Evolutionary conservation across 2,888 invertebrate genomes (phyloP), one percentile per base, ranked within the genome.

Genomic region (Lepidocyrtinus sp.): DNA sequence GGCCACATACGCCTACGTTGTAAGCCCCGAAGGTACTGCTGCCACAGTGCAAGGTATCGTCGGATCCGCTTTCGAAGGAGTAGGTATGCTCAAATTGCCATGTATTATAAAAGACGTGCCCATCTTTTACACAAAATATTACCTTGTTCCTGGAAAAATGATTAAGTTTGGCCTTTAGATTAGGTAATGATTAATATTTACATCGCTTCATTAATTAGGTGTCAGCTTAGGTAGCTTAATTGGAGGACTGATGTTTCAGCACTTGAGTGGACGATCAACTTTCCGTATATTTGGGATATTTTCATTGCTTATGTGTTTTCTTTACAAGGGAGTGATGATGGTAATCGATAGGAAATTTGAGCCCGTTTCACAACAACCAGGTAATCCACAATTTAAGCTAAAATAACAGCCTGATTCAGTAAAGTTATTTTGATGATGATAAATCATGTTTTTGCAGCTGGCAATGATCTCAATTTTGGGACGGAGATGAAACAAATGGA

Each of bases 41-140:
- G 94, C 96, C 0, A 96, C 96, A 15, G 93, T 96, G 87, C 95
- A 95, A 91, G 96, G 96, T 68, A 89, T 96, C 62, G 93, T 96
- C 24, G 95, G 96, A 15, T 95, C 95, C 1, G 90, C 95, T 64
- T 96, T 96, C 88, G 96, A 96, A 90, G 96, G 96, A 17, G 90
- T 96, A 12, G 96, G 91, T 91, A 76, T 64, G 72, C 59, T 62
- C 27, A n/a, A n/a, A n/a, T n/a, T n/a, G 36, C 12, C 19, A 22
- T 72, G 25, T 70, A 22, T 27, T 17, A 26, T 7, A 36, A n/a
- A 70, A 59, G 12, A 3, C 17, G 21, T 70, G 12, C 12, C 21
- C 24, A 59, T 21, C 5, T 21, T n/a, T 26, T n/a, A 19, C 7
- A 21, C 9, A 45, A 45, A 12, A 45, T 15, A 12, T 50, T 50